Base-by-base conservation (phyloP, 2,797 vertebrate genomes). In the Sitta carolinensis region DNA sequence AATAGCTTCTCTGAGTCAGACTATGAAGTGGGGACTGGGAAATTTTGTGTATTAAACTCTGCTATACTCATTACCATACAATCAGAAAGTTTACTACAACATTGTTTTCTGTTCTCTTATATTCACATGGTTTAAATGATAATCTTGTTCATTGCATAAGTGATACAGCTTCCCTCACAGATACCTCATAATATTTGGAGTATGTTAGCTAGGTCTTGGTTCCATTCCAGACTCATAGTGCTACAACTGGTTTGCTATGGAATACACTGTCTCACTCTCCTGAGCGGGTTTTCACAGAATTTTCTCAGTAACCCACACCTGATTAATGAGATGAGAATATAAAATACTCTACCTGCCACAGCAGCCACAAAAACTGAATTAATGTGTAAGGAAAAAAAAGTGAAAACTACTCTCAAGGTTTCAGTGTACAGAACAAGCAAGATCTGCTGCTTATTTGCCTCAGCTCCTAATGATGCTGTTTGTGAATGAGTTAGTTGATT, bases 301-400 rank as follows among this genome's bases (percentile, higher is more conserved):
- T 97, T 97, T 92, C 90, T 97, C 94, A 89, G 96, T 96, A 97
- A 93, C 62, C 50, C 81, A 84, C 82, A 95, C 94, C 54, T 98
- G 96, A 98, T 97, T 98, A 98, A 98, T 97, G 96, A 98, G 91
- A 97, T 96, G 89, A 97, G 94, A 97, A 97, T 94, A 97, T 89
- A 96, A 97, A 98, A 96, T 97, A 90, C 84, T 95, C 92, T 95
- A 97, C 95, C 96, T 98, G 94, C 96, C 96, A 84, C 77, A 97
- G 81, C 76, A 97, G 78, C 74, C 84, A 87, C 85, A 90, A 97
- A 97, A 98, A 92, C 23, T 78, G 88, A 97, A 97, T 97, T 98
- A 98, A 98, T 94, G 79, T 96, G 73, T 87, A 80, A 38, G 10
- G 11, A 30, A 70, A 89, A 70, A 89, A 93, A 81, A 69, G 52